These are phyloP conservation scores for Tinea semifulvella DNA, from an alignment of 2,888 invertebrate species.

Conservation along the genomic window DNA sequence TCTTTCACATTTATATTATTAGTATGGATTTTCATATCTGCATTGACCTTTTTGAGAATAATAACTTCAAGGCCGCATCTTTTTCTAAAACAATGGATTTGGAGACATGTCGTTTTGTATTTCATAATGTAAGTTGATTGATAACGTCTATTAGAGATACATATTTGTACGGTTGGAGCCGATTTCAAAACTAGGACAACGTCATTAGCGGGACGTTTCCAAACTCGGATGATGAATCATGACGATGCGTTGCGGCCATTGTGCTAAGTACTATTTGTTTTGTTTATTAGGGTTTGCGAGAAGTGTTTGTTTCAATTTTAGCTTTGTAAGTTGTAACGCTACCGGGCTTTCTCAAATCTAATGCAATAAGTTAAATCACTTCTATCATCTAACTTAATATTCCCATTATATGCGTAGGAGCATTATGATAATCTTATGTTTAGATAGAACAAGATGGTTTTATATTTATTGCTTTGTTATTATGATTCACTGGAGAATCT, in stretches of 20 bases:
- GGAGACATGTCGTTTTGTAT: slow-evolving; percentile 10
- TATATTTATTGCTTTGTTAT: neutral
- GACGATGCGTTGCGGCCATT: slow-evolving; percentile 13
- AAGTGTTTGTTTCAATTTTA: slow-evolving; percentile 9
- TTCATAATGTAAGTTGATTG: slow-evolving; percentile 29
- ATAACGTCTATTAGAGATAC: slow-evolving; percentile 37
- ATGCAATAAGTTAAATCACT: slow-evolving; percentile 4
- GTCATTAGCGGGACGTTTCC: slow-evolving; percentile 42
- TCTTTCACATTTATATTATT: too few relatives aligned
- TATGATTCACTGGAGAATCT: slow-evolving; percentile 8
- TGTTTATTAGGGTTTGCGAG: slow-evolving; percentile 8
- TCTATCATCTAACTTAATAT: neutral
- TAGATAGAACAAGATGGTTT: slow-evolving; percentile 2
- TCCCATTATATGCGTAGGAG: neutral
- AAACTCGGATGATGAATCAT: slow-evolving; percentile 24
- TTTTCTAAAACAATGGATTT: slow-evolving; percentile 14
- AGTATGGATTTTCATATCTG: slow-evolving; percentile 3
- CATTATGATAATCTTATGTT: slow-evolving; percentile 4
- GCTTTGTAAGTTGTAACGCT: neutral
- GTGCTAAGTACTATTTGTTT: slow-evolving; percentile 13
- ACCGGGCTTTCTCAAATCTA: neutral
- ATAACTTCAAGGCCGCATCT: slow-evolving; percentile 10
- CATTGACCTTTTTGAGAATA: slow-evolving; percentile 10
- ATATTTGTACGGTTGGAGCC: slow-evolving; percentile 28
- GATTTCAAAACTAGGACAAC: slow-evolving; percentile 37